Conservation (phyloP, 1,140 invertebrate species). For the Polypedilum vanderplanki region DNA sequence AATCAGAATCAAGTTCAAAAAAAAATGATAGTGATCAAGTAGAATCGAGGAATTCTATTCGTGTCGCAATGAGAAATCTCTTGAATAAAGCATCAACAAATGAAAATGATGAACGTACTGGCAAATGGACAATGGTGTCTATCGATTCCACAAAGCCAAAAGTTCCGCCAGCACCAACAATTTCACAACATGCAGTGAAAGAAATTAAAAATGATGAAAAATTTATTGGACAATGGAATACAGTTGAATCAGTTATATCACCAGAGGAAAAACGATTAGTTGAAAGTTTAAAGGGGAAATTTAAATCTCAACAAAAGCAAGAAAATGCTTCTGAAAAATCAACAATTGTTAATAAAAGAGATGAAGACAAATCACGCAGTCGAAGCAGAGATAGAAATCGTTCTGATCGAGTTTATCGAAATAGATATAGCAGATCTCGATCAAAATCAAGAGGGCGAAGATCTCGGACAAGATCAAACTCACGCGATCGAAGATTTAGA, state of each 20-base stretch:
- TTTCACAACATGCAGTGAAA: constrained; percentile 34
- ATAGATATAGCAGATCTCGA: constrained; percentile 33
- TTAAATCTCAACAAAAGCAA: constrained; percentile 43
- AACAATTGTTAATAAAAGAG: constrained; percentile 37
- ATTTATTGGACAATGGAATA: constrained; percentile 55
- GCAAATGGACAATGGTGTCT: constrained; percentile 38
- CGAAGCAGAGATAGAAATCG: constrained; percentile 36
- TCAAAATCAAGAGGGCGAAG: constrained; percentile 32
- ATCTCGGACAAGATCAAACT: constrained; percentile 31
- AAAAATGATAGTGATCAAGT: constrained; percentile 48
- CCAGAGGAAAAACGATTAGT: constrained; percentile 53
- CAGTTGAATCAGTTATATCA: constrained; percentile 48
- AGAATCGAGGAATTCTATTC: constrained; percentile 54
- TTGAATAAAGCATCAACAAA: constrained; percentile 45
- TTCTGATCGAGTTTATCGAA: constrained; percentile 12
- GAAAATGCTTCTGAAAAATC: constrained; percentile 32
- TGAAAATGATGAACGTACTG: constrained; percentile 38
- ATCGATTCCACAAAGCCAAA: constrained; percentile 31
- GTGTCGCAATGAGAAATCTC: constrained; percentile 61
- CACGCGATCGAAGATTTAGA: constrained; percentile 32
- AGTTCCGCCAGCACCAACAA: constrained; percentile 31
- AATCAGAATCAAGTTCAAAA: constrained; percentile 45
- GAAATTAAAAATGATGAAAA: constrained; percentile 45
- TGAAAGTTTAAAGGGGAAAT: constrained; percentile 50
- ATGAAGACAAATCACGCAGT: constrained; percentile 35